phyloP scores from a whole-genome alignment of 1,140 invertebrate species.

The Bilobella aurantiaca region DNA sequence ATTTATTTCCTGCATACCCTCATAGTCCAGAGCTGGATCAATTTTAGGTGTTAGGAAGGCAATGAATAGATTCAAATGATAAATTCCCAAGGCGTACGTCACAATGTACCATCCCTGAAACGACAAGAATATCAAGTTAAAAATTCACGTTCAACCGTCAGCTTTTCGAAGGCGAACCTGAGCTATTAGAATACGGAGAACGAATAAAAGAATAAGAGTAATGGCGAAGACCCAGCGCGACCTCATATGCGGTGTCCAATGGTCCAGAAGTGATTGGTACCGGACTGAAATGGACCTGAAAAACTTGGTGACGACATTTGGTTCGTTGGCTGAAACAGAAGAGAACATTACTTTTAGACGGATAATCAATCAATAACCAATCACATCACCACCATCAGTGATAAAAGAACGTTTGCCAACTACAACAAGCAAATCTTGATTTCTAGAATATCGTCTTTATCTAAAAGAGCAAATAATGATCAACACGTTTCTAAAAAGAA shows the following conservation, averaged over 20 bases:
- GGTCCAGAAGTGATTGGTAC: conserved; percentile 48
- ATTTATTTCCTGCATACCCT: conserved; percentile 61
- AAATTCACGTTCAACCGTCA: no score
- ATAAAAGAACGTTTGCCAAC: no score
- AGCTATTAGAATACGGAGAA: conserved; percentile 40
- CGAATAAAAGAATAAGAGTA: conserved; percentile 42
- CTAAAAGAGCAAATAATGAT: no score
- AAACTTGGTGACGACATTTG: conserved; percentile 27
- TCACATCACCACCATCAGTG: no score
- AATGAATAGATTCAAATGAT: conserved; percentile 98
- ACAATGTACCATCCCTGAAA: conserved; percentile 98
- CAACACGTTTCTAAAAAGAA: no score
- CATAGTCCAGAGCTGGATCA: conserved; percentile 87
- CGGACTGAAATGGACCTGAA: conserved; percentile 33
- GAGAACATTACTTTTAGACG: no score
- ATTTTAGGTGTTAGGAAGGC: conserved; percentile 99
- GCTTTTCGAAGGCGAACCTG: no score
- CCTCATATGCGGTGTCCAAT: conserved; percentile 45
- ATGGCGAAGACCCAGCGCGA: conserved; percentile 46
- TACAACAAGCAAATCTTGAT: no score
- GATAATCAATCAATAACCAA: no score
- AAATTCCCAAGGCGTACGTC: conserved; percentile 96
- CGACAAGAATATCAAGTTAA: conserved; percentile 17
- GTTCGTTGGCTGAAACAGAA: neutral
- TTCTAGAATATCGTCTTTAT: no score